Evolutionary conservation across 2,797 vertebrate species (phyloP).

Genomic region (Ammospiza maritima): DNA sequence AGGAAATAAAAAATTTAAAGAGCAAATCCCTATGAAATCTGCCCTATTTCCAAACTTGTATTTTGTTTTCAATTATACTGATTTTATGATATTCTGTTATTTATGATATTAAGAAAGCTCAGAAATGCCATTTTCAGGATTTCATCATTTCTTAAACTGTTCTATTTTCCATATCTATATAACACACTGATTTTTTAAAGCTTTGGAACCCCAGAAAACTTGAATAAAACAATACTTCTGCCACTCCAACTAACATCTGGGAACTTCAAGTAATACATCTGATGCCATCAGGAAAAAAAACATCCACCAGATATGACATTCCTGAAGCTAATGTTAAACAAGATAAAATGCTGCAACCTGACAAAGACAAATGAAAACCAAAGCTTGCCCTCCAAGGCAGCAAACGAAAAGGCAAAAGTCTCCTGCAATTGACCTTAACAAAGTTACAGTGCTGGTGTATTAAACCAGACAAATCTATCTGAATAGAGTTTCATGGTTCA

Average conservation of each 20-base stretch:
- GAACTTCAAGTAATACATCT: not conserved
- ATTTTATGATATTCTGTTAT: not conserved
- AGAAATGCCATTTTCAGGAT: not conserved
- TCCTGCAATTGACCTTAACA: not conserved
- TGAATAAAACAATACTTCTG: not conserved
- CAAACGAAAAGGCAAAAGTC: not conserved
- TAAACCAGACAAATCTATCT: conserved; percentile 23
- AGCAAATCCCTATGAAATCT: not conserved
- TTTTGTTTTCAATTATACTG: not conserved
- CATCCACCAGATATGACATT: not conserved
- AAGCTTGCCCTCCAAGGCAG: not conserved
- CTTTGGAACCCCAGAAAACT: not conserved
- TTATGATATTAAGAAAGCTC: not conserved
- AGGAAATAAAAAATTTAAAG: not conserved
- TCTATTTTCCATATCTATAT: not conserved
- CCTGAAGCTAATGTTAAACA: not conserved
- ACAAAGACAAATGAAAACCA: conserved; percentile 3
- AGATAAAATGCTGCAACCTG: not conserved
- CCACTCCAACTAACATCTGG: not conserved
- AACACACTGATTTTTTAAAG: not conserved
- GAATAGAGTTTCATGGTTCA: conserved; percentile 7
- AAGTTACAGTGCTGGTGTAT: not conserved
- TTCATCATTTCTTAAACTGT: not conserved
- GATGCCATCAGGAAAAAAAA: not conserved
- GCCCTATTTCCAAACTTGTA: not conserved